A percentile compares a stretch with the other conserved stretches of the same genome.
These are phyloP conservation scores for Thomomys bottae DNA, from an alignment of 2,113 vertebrate species.

Conservation along the genomic window DNA sequence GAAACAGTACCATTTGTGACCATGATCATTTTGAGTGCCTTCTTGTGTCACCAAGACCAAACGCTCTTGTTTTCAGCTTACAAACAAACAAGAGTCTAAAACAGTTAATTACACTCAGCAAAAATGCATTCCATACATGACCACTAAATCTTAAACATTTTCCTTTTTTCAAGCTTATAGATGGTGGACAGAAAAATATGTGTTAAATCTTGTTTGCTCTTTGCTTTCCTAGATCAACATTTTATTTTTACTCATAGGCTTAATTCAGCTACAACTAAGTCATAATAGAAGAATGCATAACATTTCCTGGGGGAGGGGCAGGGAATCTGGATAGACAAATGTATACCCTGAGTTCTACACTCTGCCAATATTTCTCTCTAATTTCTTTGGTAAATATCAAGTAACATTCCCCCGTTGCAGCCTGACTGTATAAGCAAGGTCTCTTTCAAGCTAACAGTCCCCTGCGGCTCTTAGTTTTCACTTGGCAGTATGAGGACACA, in stretches of 20 bases:
- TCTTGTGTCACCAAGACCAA: constrained; percentile 56
- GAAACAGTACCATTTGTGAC: constrained; percentile 39
- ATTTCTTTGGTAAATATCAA: background rate
- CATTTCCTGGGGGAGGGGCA: background rate
- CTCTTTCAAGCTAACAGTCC: background rate
- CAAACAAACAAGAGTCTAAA: constrained; percentile 44
- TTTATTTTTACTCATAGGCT: constrained; percentile 34
- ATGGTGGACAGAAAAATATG: background rate
- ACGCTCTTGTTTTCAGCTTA: constrained; percentile 48
- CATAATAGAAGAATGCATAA: constrained; percentile 11
- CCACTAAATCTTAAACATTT: background rate
- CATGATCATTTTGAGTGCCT: constrained; percentile 49
- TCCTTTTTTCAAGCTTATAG: constrained; percentile 38
- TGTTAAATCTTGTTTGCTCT: background rate
- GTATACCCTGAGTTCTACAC: constrained; percentile 33
- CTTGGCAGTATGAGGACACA: background rate
- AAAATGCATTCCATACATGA: constrained; percentile 31
- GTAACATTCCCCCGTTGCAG: background rate
- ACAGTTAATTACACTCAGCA: constrained; percentile 48
- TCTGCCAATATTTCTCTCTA: background rate
- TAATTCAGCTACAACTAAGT: constrained; percentile 21
- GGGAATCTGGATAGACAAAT: background rate
- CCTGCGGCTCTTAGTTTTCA: background rate
- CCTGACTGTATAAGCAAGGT: background rate
- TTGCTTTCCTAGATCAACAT: constrained; percentile 9